A percentile compares a stretch with the other conserved stretches of the same genome.
Conservation (phyloP, 2,797 vertebrate genomes). For the Leontopithecus rosalia region DNA sequence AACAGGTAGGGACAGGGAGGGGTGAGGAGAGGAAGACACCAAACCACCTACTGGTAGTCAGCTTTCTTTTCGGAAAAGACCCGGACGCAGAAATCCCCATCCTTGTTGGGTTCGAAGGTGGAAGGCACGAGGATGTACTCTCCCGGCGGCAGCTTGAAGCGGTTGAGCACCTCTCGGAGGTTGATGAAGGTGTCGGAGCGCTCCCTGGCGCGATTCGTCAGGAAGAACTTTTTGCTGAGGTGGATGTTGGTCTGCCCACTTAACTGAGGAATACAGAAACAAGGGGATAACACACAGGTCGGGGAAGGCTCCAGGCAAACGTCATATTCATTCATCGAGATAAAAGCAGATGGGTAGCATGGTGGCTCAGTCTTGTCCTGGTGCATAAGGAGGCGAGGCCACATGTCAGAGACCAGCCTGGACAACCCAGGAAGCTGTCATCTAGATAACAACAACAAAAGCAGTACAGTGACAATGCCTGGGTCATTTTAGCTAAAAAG, state of each 20-base stretch:
- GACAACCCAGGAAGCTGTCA: neutral
- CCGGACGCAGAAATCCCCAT: conserved; percentile 90
- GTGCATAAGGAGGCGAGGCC: neutral
- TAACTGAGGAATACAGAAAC: conserved; percentile 71
- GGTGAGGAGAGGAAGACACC: no score
- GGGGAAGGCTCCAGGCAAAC: accelerated
- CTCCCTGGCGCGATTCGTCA: conserved; percentile 86
- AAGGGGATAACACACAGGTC: no score
- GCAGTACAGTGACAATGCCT: accelerated
- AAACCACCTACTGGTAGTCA: conserved; percentile 85
- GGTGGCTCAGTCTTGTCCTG: neutral
- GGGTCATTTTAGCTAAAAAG: accelerated
- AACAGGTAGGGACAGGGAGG: accelerated
- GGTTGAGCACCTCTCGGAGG: conserved; percentile 90
- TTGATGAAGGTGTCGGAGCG: conserved; percentile 92
- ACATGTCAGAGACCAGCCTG: neutral
- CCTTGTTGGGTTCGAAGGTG: conserved; percentile 90
- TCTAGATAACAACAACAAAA: neutral
- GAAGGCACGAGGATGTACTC: conserved; percentile 91
- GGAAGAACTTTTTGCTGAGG: conserved; percentile 90
- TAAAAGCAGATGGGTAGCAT: neutral
- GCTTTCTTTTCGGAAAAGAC: conserved; percentile 92
- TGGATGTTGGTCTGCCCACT: conserved; percentile 88
- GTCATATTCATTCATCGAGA: accelerated
- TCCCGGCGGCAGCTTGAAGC: conserved; percentile 89